Conservation (phyloP, 2,113 vertebrate species). For the Cheirogaleus medius region DNA sequence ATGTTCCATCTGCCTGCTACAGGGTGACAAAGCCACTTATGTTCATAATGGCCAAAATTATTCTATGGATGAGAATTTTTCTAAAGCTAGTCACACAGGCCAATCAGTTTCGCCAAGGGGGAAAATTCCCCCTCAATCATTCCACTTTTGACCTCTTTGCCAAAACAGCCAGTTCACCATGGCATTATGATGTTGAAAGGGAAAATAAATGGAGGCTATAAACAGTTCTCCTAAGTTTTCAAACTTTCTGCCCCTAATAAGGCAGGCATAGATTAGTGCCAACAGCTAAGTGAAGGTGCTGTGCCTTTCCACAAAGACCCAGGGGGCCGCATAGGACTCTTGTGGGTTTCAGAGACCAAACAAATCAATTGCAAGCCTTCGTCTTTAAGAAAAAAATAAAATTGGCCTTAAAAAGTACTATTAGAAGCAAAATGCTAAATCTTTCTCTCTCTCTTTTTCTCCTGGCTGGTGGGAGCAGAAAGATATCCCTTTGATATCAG, state of each 20-base stretch:
- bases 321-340: not conserved
- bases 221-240: constrained; percentile 54
- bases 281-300: not conserved
- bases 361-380: not conserved
- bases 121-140: not conserved
- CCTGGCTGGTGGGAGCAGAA: constrained; percentile 23
- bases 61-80: constrained; percentile 60
- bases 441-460: not conserved
- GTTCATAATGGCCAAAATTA: constrained; percentile 56
- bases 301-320: not conserved
- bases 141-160: not conserved
- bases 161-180: not conserved
- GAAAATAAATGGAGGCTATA: constrained; percentile 38
- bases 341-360: constrained; percentile 20
- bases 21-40: constrained; percentile 63
- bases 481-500: constrained; percentile 61
- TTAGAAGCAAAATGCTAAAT: constrained; percentile 45
- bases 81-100: constrained; percentile 42
- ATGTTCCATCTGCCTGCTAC: constrained; percentile 61
- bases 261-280: constrained; percentile 22
- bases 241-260: constrained; percentile 53
- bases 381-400: constrained; percentile 48
- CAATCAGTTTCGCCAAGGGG: constrained; percentile 25
- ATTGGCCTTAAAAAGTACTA: constrained; percentile 11
- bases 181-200: constrained; percentile 21